Conservation (phyloP, 2,797 vertebrate species). For the Margarornis squamiger region DNA sequence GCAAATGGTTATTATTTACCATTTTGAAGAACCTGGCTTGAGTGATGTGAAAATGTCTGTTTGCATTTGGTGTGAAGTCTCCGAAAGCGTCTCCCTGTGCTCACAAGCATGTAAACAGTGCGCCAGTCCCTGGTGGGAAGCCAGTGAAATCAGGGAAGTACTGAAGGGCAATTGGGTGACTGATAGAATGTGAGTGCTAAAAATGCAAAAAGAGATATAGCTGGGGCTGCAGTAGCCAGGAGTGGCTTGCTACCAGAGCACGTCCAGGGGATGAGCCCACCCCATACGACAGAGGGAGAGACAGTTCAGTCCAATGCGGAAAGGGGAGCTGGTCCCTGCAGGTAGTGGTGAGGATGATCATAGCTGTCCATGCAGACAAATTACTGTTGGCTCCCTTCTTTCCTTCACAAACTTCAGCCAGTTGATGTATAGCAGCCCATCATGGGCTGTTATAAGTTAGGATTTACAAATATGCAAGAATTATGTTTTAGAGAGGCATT, state of each 20-base stretch:
- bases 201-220: background rate
- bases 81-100: background rate
- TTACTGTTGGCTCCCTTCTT: background rate
- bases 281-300: accelerated
- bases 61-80: slow-evolving; percentile 9
- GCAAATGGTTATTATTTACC: slow-evolving; percentile 2
- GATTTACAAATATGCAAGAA: background rate
- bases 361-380: background rate
- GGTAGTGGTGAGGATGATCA: background rate
- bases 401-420: background rate
- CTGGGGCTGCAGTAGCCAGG: background rate
- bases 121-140: background rate
- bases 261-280: background rate
- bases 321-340: background rate
- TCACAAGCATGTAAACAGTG: accelerated
- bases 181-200: background rate
- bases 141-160: background rate
- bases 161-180: background rate
- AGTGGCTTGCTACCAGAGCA: background rate
- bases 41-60: background rate
- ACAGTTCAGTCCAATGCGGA: background rate
- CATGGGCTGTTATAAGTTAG: background rate
- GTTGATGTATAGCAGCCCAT: no score
- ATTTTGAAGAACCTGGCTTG: slow-evolving; percentile 21
- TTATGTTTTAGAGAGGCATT: background rate